Base-by-base conservation (phyloP, 2,888 invertebrate species). In the Embidobia sp. region DNA sequence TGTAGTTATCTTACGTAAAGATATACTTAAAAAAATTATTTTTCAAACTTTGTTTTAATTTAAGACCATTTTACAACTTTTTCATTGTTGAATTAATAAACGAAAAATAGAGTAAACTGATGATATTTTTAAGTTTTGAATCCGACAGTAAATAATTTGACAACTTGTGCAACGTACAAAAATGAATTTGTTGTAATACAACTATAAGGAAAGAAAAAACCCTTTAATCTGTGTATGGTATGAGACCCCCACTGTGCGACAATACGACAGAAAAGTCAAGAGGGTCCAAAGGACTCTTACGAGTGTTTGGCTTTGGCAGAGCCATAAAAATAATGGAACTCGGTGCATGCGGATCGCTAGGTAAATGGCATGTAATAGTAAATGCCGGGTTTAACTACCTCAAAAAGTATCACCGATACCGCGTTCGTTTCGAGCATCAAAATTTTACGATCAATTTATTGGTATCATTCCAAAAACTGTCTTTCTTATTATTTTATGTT, bases 291-390 rank as follows among this genome's bases (percentile, higher is more conserved):
- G 81, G 79, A 78, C 81, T 82, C 81, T 83, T 80, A 78, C 76
- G 78, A 84, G 80, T 82, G 75, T 83, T 85, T 84, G 84, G 85
- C 83, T 85, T 85, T 84, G 84, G 83, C 82, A 81, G 80, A 84
- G 87, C 84, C 84, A 85, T 86, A 85, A 88, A 88, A 88, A 86
- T 86, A 86, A 88, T 86, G 84, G 82, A 84, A 84, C 83, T 79
- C 80, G 81, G 80, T 83, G 85, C 82, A 84, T 80, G 79, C 80
- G 77, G 84, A 80, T 82, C 82, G 84, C 84, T 83, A 82, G 82
- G 82, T 86, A 86, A 88, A 86, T 85, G 83, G 85, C 87, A 85
- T 84, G 86, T 86, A 86, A 85, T 84, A 83, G 85, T 83, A 80
- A 84, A 81, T 80, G 83, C 70, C 66, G 73, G 75, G 46, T 77